Percentiles rank a stretch among this genome's conserved stretches.
Conservation (phyloP, 2,888 invertebrate genomes). For the Lucinisca nassula region DNA sequence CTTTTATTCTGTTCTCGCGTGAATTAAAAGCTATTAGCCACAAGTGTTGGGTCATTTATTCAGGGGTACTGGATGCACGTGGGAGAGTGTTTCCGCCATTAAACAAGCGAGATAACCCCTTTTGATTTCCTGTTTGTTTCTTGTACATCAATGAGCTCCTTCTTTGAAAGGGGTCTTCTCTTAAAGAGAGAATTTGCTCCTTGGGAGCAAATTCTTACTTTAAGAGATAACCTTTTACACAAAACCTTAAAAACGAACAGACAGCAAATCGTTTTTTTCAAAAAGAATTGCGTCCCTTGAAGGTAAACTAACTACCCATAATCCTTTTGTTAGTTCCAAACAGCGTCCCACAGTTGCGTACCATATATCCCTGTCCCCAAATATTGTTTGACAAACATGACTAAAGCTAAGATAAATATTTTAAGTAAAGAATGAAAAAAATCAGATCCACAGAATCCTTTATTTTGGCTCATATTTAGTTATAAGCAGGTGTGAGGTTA, state of each 20-base stretch:
- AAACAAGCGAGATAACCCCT: too few species aligned
- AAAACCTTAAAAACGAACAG: too few species aligned
- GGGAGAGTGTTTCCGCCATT: too few species aligned
- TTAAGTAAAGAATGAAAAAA: not conserved
- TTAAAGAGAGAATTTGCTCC: too few species aligned
- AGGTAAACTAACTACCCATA: too few species aligned
- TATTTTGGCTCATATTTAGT: not conserved
- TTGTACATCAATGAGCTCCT: too few species aligned
- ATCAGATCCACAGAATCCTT: not conserved
- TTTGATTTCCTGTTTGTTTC: too few species aligned
- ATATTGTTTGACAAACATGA: slow-evolving; percentile 6
- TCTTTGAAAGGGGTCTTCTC: too few species aligned
- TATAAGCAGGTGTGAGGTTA: not conserved
- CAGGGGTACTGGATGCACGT: too few species aligned
- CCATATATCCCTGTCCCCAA: slow-evolving; percentile 1
- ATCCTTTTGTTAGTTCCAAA: not conserved
- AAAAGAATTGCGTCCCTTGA: too few species aligned
- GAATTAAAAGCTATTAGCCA: not conserved
- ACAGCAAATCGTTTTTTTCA: not conserved
- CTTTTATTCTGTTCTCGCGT: not conserved
- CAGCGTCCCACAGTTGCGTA: not conserved
- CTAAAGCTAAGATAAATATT: not conserved
- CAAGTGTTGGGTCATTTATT: not conserved
- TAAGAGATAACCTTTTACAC: too few species aligned
- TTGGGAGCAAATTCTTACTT: too few species aligned